Base-by-base conservation (phyloP, 2,113 vertebrate genomes). In the Struthidea cinerea region DNA sequence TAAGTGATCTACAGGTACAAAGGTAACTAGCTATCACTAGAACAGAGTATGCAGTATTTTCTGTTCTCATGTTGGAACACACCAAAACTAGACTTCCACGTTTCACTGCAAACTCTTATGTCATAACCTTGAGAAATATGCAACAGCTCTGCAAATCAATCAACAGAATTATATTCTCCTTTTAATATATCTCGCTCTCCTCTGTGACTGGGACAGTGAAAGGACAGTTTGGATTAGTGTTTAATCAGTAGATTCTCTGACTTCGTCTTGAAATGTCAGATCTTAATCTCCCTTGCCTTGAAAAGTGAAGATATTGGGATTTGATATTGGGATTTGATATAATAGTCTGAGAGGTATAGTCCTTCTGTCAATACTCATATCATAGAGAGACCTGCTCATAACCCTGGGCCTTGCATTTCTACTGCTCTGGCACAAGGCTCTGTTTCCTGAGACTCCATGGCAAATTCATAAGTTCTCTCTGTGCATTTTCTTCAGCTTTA, bases 261-360 rank as follows among this genome's bases (percentile, higher is more conserved):
- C 78, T 93, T 91, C 93, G 87, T 94, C 88, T 96, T 96, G 92
- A 95, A 95, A 90, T 88, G 86, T 93, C 97, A 94, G 19, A 35
- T 94, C 56, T 88, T 95, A 85, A 94, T 95, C 94, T 96, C 37
- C 42, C 56, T 64, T 90, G 41, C 84, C 84, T 87, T 96, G 82
- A 94, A 88, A 93, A 94, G 78, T 75, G 79, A 89, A 94, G 83
- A 85, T 93, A 69, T 44, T 93, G 60, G 84, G 87, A 78, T 90
- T 80, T 92, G 71, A 87, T 93, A 64, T 46, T 90, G 44, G 87
- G 71, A 78, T 89, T 78, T 90, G 56, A 90, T 94, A 46, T 76
- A 93, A 90, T 75, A 87, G 10, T 52, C 56, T 89, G 73, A 94
- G 50, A 73, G 32, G 42, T 52, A 28, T 33, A 92, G 83, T 84